phyloP scores from a whole-genome alignment of 2,113 vertebrate species.

The Aplodontia rufa region DNA sequence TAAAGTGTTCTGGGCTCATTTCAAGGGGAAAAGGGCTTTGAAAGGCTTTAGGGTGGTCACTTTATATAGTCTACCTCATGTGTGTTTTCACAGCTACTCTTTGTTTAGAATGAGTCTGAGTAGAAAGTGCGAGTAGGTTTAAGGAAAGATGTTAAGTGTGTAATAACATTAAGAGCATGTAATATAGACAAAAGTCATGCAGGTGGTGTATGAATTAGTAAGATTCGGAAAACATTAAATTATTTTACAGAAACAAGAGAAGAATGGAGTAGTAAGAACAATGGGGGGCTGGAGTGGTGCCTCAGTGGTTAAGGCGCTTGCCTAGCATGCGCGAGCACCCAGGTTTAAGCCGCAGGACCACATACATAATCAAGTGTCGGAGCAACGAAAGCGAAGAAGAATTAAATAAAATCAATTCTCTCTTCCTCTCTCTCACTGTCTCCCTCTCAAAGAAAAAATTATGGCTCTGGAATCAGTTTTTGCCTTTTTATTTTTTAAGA shows the following conservation, averaged over 20 bases:
- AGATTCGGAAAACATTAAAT: neutral
- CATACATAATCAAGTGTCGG: too few species aligned
- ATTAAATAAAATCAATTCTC: too few species aligned
- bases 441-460: too few species aligned
- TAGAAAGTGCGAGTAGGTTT: neutral
- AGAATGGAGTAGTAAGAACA: neutral
- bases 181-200: neutral
- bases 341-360: too few species aligned
- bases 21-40: neutral
- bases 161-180: neutral
- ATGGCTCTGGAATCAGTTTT: too few species aligned
- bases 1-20: neutral
- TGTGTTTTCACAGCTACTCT: neutral
- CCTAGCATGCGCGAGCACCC: too few species aligned
- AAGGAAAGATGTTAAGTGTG: slow-evolving; percentile 7
- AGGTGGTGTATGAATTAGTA: neutral
- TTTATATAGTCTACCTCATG: neutral
- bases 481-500: too few species aligned
- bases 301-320: too few species aligned
- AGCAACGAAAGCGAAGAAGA: too few species aligned
- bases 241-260: neutral
- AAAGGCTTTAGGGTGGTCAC: neutral
- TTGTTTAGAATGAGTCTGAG: neutral
- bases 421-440: too few species aligned
- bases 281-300: too few species aligned